Evolutionary conservation across 35 echinoderm and acorn worm genomes (phyloP).

Genomic region (Apostichopus japonicus): DNA sequence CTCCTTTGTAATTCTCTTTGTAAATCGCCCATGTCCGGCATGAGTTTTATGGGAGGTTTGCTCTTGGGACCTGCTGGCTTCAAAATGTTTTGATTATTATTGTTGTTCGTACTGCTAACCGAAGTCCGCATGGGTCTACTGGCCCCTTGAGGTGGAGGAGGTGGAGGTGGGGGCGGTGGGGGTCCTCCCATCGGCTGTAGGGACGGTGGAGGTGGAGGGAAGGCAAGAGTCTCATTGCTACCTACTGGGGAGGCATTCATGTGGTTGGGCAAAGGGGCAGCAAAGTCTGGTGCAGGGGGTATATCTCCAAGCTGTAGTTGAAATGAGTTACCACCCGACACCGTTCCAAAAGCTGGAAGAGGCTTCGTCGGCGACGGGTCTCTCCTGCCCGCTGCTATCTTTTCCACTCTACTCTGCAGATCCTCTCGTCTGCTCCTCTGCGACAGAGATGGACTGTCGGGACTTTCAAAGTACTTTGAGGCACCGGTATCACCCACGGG

Average conservation of each 20-base stretch:
- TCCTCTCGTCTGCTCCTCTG: conserved; percentile 38
- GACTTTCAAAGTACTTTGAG: conserved; percentile 5
- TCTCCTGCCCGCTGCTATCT: conserved; percentile 51
- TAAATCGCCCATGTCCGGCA: conserved; percentile 44
- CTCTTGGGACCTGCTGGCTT: conserved; percentile 23
- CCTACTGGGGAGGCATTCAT: not conserved
- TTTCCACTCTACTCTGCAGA: conserved; percentile 47
- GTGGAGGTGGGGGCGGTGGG: conserved; percentile 35
- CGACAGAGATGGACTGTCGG: not conserved
- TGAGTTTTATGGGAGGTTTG: conserved; percentile 32
- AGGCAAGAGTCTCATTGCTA: conserved; percentile 3
- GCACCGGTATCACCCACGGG: not conserved
- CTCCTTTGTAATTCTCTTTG: conserved; percentile 46
- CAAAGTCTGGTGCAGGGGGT: conserved; percentile 52
- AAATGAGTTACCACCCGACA: not conserved
- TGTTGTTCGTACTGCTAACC: not conserved
- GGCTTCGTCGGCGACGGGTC: conserved; percentile 38
- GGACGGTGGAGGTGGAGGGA: conserved; percentile 10
- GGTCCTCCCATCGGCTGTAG: not conserved
- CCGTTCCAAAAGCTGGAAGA: conserved; percentile 23
- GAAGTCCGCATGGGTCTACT: conserved; percentile 7
- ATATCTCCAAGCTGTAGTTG: conserved; percentile 36
- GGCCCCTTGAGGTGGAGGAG: not conserved
- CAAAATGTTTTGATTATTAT: conserved; percentile 41
- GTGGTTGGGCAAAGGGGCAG: conserved; percentile 38